Percentiles rank a stretch among this genome's conserved stretches.
Evolutionary conservation across 2,113 vertebrate genomes (phyloP).

Genomic region (Coptodon rendalli): DNA sequence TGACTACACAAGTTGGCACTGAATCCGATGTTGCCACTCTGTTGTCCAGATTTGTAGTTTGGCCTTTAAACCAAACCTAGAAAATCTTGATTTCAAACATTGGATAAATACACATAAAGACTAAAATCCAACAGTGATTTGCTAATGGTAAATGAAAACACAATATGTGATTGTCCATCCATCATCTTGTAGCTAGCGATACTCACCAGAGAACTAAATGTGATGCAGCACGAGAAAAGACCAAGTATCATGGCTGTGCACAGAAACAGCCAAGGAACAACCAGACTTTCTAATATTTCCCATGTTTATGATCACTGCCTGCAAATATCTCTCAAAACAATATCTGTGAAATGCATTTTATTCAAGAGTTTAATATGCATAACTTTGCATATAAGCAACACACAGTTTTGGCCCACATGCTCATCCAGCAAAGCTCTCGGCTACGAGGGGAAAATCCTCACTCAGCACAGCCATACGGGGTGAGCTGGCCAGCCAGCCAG

Average conservation of each 20-base stretch:
- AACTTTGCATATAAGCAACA: background rate
- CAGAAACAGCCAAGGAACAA: background rate
- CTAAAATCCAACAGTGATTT: background rate
- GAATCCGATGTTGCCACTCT: background rate
- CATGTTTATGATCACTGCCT: background rate
- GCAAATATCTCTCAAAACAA: background rate
- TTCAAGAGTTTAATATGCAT: background rate
- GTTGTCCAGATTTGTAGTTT: background rate
- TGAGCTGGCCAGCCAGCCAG: background rate
- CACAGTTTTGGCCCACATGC: background rate
- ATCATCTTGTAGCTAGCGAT: background rate
- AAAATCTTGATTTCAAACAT: background rate
- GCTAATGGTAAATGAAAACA: background rate
- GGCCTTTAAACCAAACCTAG: background rate
- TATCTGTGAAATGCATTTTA: background rate
- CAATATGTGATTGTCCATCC: background rate
- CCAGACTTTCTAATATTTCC: background rate
- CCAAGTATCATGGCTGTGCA: background rate
- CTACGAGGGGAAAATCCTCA: background rate
- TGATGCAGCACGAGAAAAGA: background rate
- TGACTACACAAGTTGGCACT: constrained; percentile 1
- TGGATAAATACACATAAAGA: background rate
- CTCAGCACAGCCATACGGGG: background rate
- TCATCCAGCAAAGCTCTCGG: background rate
- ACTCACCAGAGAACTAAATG: background rate